phyloP scores from a whole-genome alignment of 2,888 invertebrate genomes.

The Drosophila picticornis region DNA sequence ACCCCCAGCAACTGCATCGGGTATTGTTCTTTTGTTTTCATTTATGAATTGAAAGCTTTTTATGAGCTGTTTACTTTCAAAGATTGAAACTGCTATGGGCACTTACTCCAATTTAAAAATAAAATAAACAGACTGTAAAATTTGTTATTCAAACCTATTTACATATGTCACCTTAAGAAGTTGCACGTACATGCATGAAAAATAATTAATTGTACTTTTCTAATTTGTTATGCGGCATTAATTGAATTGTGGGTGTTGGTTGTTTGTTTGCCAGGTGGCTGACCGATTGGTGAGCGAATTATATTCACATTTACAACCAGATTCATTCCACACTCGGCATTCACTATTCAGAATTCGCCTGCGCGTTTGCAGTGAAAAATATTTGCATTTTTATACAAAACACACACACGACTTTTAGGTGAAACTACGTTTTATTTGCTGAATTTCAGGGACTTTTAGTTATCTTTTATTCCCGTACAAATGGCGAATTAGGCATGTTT shows the following conservation, averaged over 20 bases:
- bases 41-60: constrained; percentile 31
- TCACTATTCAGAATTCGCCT: constrained; percentile 17
- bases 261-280: constrained; percentile 32
- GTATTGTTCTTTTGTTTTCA: constrained; percentile 13
- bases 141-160: neutral
- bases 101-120: neutral
- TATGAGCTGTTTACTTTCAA: constrained; percentile 14
- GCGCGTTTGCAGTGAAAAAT: constrained; percentile 47
- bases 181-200: neutral
- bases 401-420: neutral
- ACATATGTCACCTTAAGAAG: neutral
- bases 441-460: constrained; percentile 26
- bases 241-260: constrained; percentile 43
- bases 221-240: constrained; percentile 42
- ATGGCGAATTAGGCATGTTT: constrained; percentile 42
- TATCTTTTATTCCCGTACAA: constrained; percentile 33
- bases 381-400: constrained; percentile 54
- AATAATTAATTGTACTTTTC: neutral
- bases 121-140: neutral
- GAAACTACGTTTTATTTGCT: constrained; percentile 56
- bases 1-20: constrained; percentile 5
- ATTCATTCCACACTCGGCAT: constrained; percentile 10
- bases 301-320: constrained; percentile 11
- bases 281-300: constrained; percentile 27
- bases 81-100: neutral